A percentile compares a stretch with the other conserved stretches of the same genome.
Conservation (phyloP, 2,888 invertebrate species). For the Romanomermis culicivorax region DNA sequence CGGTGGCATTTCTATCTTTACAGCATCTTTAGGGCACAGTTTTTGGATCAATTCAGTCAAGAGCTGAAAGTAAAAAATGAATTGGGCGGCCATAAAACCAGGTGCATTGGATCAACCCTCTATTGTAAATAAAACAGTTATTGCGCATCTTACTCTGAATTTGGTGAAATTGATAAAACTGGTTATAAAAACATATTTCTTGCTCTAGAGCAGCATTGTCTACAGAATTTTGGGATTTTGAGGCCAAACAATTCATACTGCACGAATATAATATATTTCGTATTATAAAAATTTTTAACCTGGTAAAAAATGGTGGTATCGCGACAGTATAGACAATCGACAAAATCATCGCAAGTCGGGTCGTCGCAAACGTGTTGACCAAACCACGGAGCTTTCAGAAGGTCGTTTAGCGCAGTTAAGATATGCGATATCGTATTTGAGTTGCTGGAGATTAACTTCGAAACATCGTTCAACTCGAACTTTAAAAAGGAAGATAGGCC, state of each 20-base stretch:
- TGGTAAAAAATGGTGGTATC: conserved; percentile 85
- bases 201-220: too few species aligned
- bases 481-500: neutral
- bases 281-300: too few species aligned
- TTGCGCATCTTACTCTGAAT: too few species aligned
- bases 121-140: too few species aligned
- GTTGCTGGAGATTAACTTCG: neutral
- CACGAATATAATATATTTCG: too few species aligned
- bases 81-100: neutral
- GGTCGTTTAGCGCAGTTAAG: conserved; percentile 49
- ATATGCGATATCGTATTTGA: conserved; percentile 38
- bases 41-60: conserved; percentile 28
- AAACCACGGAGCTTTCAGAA: conserved; percentile 51
- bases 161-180: too few species aligned
- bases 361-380: conserved; percentile 38
- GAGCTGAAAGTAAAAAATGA: conserved; percentile 14
- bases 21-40: conserved; percentile 20
- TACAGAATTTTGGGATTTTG: too few species aligned
- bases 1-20: conserved; percentile 15
- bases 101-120: too few species aligned
- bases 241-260: too few species aligned
- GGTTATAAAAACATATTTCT: too few species aligned
- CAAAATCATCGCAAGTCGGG: conserved; percentile 32
- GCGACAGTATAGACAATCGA: conserved; percentile 74
- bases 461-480: neutral